Base-by-base conservation (phyloP, 2,113 vertebrate species). In the Delphinapterus leucas region DNA sequence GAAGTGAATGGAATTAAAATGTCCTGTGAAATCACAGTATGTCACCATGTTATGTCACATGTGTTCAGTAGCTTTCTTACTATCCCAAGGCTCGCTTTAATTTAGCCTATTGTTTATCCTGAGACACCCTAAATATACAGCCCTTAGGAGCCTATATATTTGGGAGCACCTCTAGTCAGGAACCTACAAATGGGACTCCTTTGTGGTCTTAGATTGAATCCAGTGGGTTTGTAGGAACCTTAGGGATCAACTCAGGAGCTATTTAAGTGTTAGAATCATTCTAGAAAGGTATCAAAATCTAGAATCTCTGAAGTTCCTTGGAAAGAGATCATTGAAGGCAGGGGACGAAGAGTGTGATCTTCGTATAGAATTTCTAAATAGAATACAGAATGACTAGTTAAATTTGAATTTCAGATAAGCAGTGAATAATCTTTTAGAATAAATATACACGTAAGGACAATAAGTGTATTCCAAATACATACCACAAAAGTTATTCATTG, bases 361-460 rank as follows among this genome's bases (percentile, higher is more conserved):
- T 80, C 2, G 47, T 10, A 47, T 73, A 93, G 38, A 49, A 65
- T 5, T 85, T 36, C 41, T 31, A 85, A 12, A 61, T 93, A 76
- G 95, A 88, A 74, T 84, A 65, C 23, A 53, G 23, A 44, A 84
- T 33, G 26, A 47, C 31, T 76, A 58, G 2, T 86, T 93, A 90
- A 91, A 87, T 83, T 91, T 92, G 55, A 95, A 77, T 94, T 95
- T 94, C 71, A 94, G n/a, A 55, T 68, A 90, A 91, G n/a, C 70
- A 91, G 7, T 92, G 38, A 92, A 60, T 91, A 88, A 73, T 88
- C 55, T 49, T 88, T 93, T 60, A 58, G 47, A 85, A 44, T 73
- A 41, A 81, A 6, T 44, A 2, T 44, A 6, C 73, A 3, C 33
- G 1, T 41, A 25, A 74, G n/a, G n/a, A 63, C 38, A 18, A 61